Base-by-base conservation (phyloP, 1,140 invertebrate genomes). In the Leptinotarsa lineolata region DNA sequence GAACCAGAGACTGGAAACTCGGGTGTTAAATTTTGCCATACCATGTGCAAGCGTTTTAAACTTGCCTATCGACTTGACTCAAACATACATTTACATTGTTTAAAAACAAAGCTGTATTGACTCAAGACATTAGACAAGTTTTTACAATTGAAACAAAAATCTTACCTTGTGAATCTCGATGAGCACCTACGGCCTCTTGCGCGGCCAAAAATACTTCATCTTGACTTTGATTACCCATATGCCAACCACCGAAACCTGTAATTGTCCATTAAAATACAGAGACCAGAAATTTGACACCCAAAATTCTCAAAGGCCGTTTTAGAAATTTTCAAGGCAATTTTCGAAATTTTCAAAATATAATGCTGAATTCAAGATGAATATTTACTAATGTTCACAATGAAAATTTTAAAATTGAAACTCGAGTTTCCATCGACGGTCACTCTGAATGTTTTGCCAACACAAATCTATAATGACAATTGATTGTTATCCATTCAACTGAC, bases 91-190 rank as follows among this genome's bases (percentile, higher is more conserved):
- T 54, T 54, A 54, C n/a, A 54, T 16, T 5, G n/a, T 54, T 15
- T 54, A 54, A 54, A 16, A 18, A 18, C 4, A 54, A 4, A 15
- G n/a, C 76, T 65, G 60, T 59, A 78, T 68, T 78, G 78, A 74
- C 72, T 72, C 76, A 80, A 67, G 78, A 74, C 70, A 68, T 71
- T 72, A 71, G 60, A 67, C 59, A 77, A 80, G 79, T 75, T 60
- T 74, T 74, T 73, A 78, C 72, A 81, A 81, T 81, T 83, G 75
- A 81, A 84, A 81, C 76, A 77, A 84, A 84, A 84, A 82, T 86
- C 91, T 90, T 91, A 92, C 91, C 91, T 92, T 92, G 91, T 83
- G 91, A 91, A 87, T 92, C 91, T 85, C 91, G 88, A 85, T 91
- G 90, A 85, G 90, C 89, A 84, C 88, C 88, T 74, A 86, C 88